Evolutionary conservation across 2,888 invertebrate genomes (phyloP), one percentile per base, ranked within the genome.

Genomic region (Pyrgus malvae): DNA sequence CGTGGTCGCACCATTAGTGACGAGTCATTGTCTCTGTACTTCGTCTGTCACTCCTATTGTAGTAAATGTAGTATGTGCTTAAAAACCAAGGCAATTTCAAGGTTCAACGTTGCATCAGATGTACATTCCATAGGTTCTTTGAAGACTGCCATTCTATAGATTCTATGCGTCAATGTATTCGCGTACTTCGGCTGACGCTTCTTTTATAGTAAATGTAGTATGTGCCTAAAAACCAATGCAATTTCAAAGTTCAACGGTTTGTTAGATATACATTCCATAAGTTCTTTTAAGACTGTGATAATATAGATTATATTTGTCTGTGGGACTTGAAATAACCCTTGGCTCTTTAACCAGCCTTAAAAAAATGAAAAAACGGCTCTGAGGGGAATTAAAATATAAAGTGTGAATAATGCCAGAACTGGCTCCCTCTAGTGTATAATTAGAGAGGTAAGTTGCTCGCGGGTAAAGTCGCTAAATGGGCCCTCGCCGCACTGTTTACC

Each of bases 351-450:
- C 6, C 21, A 21, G 6, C 21, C 6, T 21, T 21, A 21, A 21
- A 21, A 27, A 27, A 27, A 4, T 4, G 4, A 31, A 14, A 31
- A 5, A 16, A 44, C 29, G 9, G 8, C 33, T 31, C 8, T 9
- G n/a, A 21, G 21, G 12, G 4, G 33, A 19, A 45, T 17, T 45
- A 6, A 45, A 45, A 45, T 21, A 33, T 21, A 17, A 45, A 31
- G 45, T 45, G 45, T 45, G 33, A 45, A 45, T 45, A 12, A 45
- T 35, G 35, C 46, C 21, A 35, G 35, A 35, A 61, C 64, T 62
- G 66, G n/a, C n/a, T n/a, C 57, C 62, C 64, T 64, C 62, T 59
- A 58, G 51, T 58, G 64, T 65, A 66, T 70, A 74, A 70, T 72
- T 72, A 68, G 59, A 60, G 67, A 70, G 67, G 68, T 71, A 66